Evolutionary conservation across 2,888 invertebrate genomes (phyloP), one percentile per base, ranked within the genome.

Genomic region (Dastarcus helophoroides): DNA sequence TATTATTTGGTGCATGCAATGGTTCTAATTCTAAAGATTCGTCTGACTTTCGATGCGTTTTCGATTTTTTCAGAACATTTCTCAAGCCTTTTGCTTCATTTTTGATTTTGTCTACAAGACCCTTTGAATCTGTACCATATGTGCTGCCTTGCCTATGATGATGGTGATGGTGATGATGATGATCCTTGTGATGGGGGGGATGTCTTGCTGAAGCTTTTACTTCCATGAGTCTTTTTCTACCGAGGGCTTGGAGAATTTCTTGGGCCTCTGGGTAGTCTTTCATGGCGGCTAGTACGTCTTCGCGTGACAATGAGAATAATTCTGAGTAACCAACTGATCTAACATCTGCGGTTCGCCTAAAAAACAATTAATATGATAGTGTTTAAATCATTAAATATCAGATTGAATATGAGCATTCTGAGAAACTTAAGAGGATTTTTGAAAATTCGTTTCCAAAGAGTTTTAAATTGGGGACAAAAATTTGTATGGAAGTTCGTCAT

Each of bases 251-350:
- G n/a, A 90, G 67, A 41, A 90, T 90, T 43, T 89, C 88, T 60
- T 93, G 90, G 1, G 94, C 94, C 60, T 94, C 93, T 0, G 94
- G 94, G 51, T 94, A 94, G 58, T 94, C 94, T 57, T 93, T 93
- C 81, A 94, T 89, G 1, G 94, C 94, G 1, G 83, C 79, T 14
- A 94, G 63, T 0, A 94, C 93, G 53, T 94, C 94, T 62, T 94
- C 93, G 3, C 93, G 71, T 0, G 93, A 93, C 12, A 94, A 63
- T 14, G 91, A 91, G 58, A 94, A 94, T 12, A 94, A 65, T 59
- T 94, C 94, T 0, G 93, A 90, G 53, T 94, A 94, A 0, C 94
- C 94, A 2, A 94, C 93, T 0, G 93, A 93, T 32, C 91, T 73
- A 2, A 94, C 94, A 56, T 94, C 94, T 4, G 94, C 94, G 38